phyloP scores from a whole-genome alignment of 1,140 invertebrate genomes.

The Lethrus apterus region DNA sequence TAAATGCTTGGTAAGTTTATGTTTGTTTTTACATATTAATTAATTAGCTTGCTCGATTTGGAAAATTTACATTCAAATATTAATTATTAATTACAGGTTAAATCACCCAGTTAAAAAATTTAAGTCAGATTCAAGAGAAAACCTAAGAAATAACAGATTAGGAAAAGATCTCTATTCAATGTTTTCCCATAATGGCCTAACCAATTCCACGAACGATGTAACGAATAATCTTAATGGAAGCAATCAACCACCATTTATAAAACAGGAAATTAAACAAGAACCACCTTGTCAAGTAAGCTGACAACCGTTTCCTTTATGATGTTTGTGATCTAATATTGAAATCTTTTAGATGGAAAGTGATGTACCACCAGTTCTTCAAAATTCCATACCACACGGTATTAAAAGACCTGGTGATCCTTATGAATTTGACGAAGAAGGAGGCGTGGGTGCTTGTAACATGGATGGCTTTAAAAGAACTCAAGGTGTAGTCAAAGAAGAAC shows the following conservation, averaged over 20 bases:
- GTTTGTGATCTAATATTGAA: background rate
- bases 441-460: constrained; percentile 34
- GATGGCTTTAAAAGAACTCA: constrained; percentile 41
- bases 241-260: constrained; percentile 20
- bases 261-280: constrained; percentile 47
- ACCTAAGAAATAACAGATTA: constrained; percentile 24
- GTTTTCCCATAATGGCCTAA: constrained; percentile 49
- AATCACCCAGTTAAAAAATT: constrained; percentile 83
- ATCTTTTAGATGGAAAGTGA: constrained; percentile 39
- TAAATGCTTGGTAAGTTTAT: constrained; percentile 69
- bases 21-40: background rate
- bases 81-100: constrained; percentile 48
- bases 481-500: constrained; percentile 43
- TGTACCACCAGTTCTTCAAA: constrained; percentile 18
- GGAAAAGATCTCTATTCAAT: constrained; percentile 51
- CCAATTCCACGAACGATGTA: constrained; percentile 24
- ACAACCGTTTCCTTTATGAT: background rate
- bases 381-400: constrained; percentile 25
- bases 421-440: constrained; percentile 58
- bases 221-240: constrained; percentile 24
- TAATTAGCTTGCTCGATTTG: no score
- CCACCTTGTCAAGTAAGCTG: constrained; percentile 15
- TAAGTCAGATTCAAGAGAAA: constrained; percentile 47
- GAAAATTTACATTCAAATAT: no score
- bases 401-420: constrained; percentile 56